Conservation (phyloP, 2,888 invertebrate genomes). For the Oscheius myriophilus region DNA sequence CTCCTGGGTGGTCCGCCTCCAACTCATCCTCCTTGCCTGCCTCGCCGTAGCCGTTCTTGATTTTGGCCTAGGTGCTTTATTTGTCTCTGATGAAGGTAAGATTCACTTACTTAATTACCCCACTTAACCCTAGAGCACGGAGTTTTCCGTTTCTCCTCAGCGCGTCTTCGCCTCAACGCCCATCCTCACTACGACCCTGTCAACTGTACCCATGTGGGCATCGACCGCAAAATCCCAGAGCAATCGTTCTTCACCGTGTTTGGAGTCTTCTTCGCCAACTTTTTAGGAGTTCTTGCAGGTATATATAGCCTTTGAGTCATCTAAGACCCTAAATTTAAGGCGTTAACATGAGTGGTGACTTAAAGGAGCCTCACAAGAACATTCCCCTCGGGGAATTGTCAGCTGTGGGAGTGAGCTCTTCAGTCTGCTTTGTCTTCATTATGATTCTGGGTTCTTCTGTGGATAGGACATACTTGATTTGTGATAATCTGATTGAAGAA, state of each 20-base stretch:
- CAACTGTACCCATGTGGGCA: slow-evolving; percentile 49
- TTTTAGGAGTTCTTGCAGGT: slow-evolving; percentile 91
- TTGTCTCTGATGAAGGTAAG: slow-evolving; percentile 79
- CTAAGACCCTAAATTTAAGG: slow-evolving; percentile 71
- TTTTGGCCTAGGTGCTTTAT: slow-evolving; percentile 91
- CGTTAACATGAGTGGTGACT: slow-evolving; percentile 97
- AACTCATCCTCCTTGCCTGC: slow-evolving; percentile 86
- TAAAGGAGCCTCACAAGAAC: slow-evolving; percentile 87
- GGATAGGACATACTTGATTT: slow-evolving; percentile 81
- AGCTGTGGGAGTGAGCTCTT: slow-evolving; percentile 87
- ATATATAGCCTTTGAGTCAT: neutral
- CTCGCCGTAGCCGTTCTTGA: slow-evolving; percentile 88
- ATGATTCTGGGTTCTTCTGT: slow-evolving; percentile 86
- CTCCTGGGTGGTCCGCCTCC: slow-evolving; percentile 95
- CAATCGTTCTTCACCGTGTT: slow-evolving; percentile 95
- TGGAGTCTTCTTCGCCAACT: slow-evolving; percentile 96
- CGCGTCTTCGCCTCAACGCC: slow-evolving; percentile 77
- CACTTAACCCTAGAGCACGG: slow-evolving; percentile 74
- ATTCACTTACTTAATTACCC: neutral
- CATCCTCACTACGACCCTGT: slow-evolving; percentile 79
- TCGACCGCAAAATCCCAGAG: slow-evolving; percentile 71
- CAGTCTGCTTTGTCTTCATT: slow-evolving; percentile 88
- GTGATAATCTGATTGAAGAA: slow-evolving; percentile 89
- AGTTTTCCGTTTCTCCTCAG: slow-evolving; percentile 86
- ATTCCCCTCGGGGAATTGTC: slow-evolving; percentile 94